Conservation (phyloP, 2,113 vertebrate species). For the Condylura cristata region DNA sequence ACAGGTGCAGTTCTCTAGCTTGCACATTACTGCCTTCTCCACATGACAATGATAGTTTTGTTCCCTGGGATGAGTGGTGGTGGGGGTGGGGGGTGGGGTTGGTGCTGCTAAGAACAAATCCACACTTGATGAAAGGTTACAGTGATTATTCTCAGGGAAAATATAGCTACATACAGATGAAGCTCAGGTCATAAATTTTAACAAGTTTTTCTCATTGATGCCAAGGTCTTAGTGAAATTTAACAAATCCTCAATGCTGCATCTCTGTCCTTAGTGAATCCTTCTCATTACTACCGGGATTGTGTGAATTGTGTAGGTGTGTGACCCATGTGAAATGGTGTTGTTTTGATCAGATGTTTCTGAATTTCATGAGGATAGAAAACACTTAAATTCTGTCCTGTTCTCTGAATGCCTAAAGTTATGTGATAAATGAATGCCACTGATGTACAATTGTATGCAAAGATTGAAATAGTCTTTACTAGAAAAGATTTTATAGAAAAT, state of each 20-base stretch:
- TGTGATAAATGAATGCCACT: not conserved
- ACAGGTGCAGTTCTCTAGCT: not conserved
- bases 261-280: accelerated
- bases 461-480: not conserved
- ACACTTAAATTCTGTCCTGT: not conserved
- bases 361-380: not conserved
- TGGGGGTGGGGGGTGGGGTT: not conserved
- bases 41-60: not conserved
- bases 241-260: not conserved
- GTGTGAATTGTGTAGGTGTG: not conserved
- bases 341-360: not conserved
- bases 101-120: not conserved
- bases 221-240: not conserved
- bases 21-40: not conserved
- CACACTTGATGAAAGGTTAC: not conserved
- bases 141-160: conserved; percentile 39
- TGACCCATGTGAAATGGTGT: not conserved
- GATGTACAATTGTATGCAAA: not conserved
- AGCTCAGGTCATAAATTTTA: not conserved
- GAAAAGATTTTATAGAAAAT: not conserved
- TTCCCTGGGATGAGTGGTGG: not conserved
- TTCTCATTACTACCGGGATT: not conserved
- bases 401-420: not conserved
- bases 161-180: not conserved
- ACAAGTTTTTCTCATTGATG: not conserved